Evolutionary conservation across 2,113 vertebrate genomes (phyloP), one percentile per base, ranked within the genome.

Genomic region (Psittacula cyanocephala): DNA sequence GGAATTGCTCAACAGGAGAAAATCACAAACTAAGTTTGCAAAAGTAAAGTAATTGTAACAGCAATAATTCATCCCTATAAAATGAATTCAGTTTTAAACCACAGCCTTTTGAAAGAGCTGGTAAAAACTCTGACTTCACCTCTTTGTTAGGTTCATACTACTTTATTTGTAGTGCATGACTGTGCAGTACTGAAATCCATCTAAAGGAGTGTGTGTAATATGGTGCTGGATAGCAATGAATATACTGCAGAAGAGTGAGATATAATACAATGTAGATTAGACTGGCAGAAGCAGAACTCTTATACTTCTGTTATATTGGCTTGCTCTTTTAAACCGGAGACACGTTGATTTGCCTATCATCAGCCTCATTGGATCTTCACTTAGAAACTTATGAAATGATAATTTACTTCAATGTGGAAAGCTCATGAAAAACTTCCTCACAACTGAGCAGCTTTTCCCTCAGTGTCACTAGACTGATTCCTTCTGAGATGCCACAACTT

Each of bases 271-370:
- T 37, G 55, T 7, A 74, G 57, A 46, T 17, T 16, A 49, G 31
- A 46, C 0, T 70, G 70, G 31, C 19, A 20, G 39, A 63, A 64
- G 23, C 49, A 50, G 39, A 28, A 57, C 47, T 47, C 0, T 2
- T n/a, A 11, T 11, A 46, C 22, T 62, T 74, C n/a, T 25, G 17
- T 59, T 43, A 3, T 3, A 37, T 0, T 52, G 25, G 43, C 8
- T 57, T 83, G 18, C 14, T 47, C 63, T 71, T 63, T 78, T 44
- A 55, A 68, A 62, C 24, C 37, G 15, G 49, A 65, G 47, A 29
- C 33, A 33, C 20, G 10, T 19, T 68, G 55, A 76, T 91, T 93
- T 94, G 55, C 52, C 29, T 31, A 3, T 60, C 0, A 4, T 60
- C 0, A 1, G 8, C 71, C 71, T 35, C 31, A 17, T 2, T 59